Evolutionary conservation across 2,113 vertebrate genomes (phyloP), one percentile per base, ranked within the genome.

Genomic region (Butastur rufipennis): DNA sequence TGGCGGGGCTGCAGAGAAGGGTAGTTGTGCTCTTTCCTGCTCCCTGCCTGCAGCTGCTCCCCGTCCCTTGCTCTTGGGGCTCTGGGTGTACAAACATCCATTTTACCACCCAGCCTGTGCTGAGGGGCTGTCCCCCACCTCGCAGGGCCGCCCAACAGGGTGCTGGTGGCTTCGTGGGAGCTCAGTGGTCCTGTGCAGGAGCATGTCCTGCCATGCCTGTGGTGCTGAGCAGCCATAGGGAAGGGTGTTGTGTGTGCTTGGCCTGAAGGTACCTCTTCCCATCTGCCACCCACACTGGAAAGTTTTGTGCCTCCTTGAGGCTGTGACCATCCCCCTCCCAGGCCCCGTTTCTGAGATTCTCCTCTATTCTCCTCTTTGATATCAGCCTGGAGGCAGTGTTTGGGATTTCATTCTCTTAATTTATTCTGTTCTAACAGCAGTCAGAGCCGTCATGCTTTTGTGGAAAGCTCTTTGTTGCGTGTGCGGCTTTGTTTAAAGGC

Each of bases 101-200:
- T 3, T 11, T 9, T n/a, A 1, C 20, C 56, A 14, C 20, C 32
- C 20, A 15, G 17, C 25, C 1, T 9, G 56, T 1, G 22, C 32
- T 10, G 31, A 23, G 31, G 21, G 32, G 26, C 4, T 11, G 32
- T 12, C 56, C 56, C 38, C 63, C 5, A 0, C 17, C 32, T 32
- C 7, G 0, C 45, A 13, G 73, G 18, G 26, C 45, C 6, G 6
- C 53, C 43, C 6, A 15, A 0, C 17, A 12, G 42, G 42, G 42
- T 14, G 38, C 29, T 6, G 22, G 13, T 48, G 52, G 71, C 29
- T 47, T 21, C 2, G 2, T 6, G 20, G 16, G 38, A 53, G 31
- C 55, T 68, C 45, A 3, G 55, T 1, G 17, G 21, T 27, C 4
- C 36, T 3, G 1, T 13, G 27, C 2, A 2, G 38, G 55, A 34